Conservation (phyloP, 1,140 invertebrate species). For the Bilobella aurantiaca region DNA sequence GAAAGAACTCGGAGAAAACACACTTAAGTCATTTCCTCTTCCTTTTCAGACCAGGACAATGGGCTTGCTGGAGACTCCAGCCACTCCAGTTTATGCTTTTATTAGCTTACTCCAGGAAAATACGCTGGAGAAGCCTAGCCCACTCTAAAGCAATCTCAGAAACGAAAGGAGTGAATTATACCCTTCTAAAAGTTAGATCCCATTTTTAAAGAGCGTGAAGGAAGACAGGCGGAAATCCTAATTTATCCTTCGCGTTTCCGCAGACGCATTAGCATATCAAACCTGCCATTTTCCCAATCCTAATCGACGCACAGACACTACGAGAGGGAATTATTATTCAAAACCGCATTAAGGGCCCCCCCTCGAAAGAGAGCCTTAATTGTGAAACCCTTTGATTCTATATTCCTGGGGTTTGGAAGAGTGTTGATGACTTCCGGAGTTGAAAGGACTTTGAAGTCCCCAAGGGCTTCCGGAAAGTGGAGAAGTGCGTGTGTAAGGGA, state of each 20-base stretch:
- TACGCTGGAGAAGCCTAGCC: too few relatives aligned
- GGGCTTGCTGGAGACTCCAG: too few relatives aligned
- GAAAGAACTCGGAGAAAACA: not conserved
- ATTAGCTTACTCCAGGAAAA: not conserved
- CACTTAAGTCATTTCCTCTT: not conserved
- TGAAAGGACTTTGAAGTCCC: not conserved
- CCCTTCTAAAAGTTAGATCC: too few relatives aligned
- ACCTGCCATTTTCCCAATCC: not conserved
- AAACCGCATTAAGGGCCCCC: too few relatives aligned
- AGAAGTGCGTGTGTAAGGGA: not conserved
- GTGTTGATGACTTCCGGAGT: not conserved
- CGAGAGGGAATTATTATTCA: too few relatives aligned
- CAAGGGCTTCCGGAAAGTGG: not conserved
- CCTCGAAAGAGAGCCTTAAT: too few relatives aligned
- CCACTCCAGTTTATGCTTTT: not conserved
- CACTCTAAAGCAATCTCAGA: too few relatives aligned
- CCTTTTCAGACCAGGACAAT: not conserved
- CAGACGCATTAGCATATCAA: not conserved
- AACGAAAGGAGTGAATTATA: too few relatives aligned
- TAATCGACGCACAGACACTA: not conserved
- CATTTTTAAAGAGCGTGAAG: too few relatives aligned
- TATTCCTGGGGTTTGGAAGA: not conserved
- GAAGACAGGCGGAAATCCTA: not conserved
- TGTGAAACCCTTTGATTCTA: not conserved
- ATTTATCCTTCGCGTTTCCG: not conserved